Conservation (phyloP, 2,113 vertebrate genomes). For the Perca flavescens region DNA sequence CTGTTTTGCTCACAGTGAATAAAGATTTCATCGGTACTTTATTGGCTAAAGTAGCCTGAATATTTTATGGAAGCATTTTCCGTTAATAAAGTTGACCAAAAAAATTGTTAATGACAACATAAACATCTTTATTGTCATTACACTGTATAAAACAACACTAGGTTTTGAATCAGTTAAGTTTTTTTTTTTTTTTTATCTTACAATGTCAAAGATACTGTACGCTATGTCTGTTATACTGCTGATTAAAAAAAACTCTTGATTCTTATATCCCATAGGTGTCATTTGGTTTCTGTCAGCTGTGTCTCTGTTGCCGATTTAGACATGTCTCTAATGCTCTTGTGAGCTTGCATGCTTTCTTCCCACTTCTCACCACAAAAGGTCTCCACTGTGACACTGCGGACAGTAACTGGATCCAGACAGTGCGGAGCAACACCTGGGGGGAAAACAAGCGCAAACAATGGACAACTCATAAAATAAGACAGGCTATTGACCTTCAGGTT, state of each 20-base stretch:
- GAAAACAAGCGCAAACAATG: conserved; percentile 15
- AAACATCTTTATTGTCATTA: conserved; percentile 39
- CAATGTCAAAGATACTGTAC: conserved; percentile 10
- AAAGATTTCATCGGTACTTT: neutral
- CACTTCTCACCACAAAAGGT: conserved; percentile 92
- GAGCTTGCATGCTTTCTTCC: conserved; percentile 91
- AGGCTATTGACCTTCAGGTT: neutral
- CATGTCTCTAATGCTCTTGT: conserved; percentile 90
- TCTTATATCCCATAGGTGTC: conserved; percentile 6
- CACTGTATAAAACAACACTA: conserved; percentile 41
- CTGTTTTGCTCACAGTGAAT: conserved; percentile 12
- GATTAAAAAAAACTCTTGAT: conserved; percentile 24
- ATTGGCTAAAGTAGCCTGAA: neutral
- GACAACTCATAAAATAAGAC: neutral
- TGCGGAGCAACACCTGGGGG: conserved; percentile 91
- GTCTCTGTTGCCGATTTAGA: conserved; percentile 79
- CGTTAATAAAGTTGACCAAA: neutral
- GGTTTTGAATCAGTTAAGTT: neutral
- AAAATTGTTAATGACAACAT: neutral
- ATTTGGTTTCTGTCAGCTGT: conserved; percentile 28
- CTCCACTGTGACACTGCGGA: conserved; percentile 87
- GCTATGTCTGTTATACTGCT: conserved; percentile 13
- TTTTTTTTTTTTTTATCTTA: neutral
- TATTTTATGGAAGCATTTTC: conserved; percentile 3
- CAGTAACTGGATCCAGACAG: conserved; percentile 93